Percentiles rank a stretch among this genome's conserved stretches.
phyloP scores from a whole-genome alignment of 2,888 invertebrate species.

The Andrena bucephala region DNA sequence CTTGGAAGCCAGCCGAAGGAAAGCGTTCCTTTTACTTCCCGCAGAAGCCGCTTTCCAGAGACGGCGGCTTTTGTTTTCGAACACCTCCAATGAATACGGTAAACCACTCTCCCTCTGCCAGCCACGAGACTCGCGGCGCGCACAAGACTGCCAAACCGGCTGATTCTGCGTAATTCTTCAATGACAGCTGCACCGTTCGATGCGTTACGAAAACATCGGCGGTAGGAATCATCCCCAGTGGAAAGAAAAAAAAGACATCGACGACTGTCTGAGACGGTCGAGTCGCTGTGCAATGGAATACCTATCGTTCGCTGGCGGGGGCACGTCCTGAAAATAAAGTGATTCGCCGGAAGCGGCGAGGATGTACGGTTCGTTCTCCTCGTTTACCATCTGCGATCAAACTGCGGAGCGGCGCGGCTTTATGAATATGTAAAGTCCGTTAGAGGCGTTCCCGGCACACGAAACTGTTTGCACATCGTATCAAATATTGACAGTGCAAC shows the following conservation, averaged over 20 bases:
- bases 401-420: slow-evolving; percentile 66
- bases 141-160: no score
- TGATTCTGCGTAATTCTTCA: no score
- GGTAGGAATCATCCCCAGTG: neutral
- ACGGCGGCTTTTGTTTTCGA: slow-evolving; percentile 20
- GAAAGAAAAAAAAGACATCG: neutral
- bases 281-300: neutral
- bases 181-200: no score
- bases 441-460: slow-evolving; percentile 68
- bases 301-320: neutral
- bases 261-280: neutral
- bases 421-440: slow-evolving; percentile 81
- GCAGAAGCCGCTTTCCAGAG: neutral
- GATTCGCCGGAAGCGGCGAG: slow-evolving; percentile 43
- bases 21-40: slow-evolving; percentile 2
- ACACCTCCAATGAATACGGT: neutral
- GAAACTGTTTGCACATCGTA: slow-evolving; percentile 79
- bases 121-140: neutral
- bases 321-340: slow-evolving; percentile 53
- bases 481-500: slow-evolving; percentile 79
- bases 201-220: no score
- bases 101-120: neutral
- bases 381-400: slow-evolving; percentile 66
- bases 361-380: slow-evolving; percentile 35
- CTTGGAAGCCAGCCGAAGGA: slow-evolving; percentile 10